phyloP scores from a whole-genome alignment of 2,888 invertebrate species.

The Netelia virgata region DNA sequence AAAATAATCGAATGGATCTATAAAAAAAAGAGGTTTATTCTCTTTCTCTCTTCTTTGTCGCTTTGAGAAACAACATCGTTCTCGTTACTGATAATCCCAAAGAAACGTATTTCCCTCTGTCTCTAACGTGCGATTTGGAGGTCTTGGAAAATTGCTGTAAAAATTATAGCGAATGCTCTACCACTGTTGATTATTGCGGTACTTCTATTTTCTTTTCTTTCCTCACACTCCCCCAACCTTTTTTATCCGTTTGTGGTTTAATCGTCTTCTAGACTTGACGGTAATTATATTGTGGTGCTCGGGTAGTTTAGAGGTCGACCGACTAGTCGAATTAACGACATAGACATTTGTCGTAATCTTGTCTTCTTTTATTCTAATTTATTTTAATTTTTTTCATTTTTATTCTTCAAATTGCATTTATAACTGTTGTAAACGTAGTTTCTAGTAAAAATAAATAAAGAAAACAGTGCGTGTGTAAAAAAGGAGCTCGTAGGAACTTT shows the following conservation, averaged over 20 bases:
- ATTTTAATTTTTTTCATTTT: slow-evolving; percentile 9
- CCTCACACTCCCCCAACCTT: slow-evolving; percentile 6
- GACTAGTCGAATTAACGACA: slow-evolving; percentile 37
- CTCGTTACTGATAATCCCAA: background rate
- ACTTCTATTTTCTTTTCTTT: slow-evolving; percentile 19
- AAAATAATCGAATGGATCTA: slow-evolving; percentile 1
- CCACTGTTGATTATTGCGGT: slow-evolving; percentile 36
- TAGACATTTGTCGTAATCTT: slow-evolving; percentile 20
- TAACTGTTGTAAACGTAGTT: slow-evolving; percentile 56
- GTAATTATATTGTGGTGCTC: slow-evolving; percentile 58
- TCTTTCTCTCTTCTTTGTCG: slow-evolving; percentile 1
- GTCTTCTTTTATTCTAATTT: slow-evolving; percentile 56
- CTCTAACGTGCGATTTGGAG: slow-evolving; percentile 38
- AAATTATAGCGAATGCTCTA: slow-evolving; percentile 54
- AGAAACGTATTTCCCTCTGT: slow-evolving; percentile 2
- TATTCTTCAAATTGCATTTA: slow-evolving; percentile 52
- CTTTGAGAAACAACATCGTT: background rate
- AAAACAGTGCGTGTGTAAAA: background rate
- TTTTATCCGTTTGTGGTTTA: slow-evolving; percentile 50
- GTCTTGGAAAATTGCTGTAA: slow-evolving; percentile 33
- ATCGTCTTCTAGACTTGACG: slow-evolving; percentile 54
- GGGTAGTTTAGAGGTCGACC: slow-evolving; percentile 63
- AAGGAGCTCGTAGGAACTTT: slow-evolving; percentile 33
- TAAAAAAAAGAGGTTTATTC: background rate
- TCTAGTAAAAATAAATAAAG: slow-evolving; percentile 26